Percentiles rank a stretch among this genome's conserved stretches.
These are phyloP conservation scores for Sanderia malayensis DNA, from an alignment of 30 jellyfish, hydroid and myxozoan species.

Conservation along the genomic window DNA sequence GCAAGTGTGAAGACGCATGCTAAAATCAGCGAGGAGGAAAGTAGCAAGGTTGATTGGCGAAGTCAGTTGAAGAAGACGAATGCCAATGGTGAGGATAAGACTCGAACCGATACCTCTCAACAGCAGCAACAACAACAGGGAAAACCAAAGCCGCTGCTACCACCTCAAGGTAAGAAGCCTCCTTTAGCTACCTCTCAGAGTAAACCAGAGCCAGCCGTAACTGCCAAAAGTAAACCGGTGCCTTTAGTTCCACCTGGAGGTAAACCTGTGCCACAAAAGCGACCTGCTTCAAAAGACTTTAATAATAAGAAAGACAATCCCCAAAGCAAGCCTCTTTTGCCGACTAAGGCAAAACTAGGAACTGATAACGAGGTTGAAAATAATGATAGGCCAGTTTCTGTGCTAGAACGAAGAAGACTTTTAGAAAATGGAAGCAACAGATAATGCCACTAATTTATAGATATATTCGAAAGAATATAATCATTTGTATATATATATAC, in stretches of 20 bases:
- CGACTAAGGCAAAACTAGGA: not conserved
- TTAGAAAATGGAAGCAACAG: slow-evolving; percentile 17
- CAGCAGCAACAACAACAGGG: too few relatives aligned
- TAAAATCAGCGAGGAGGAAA: not conserved
- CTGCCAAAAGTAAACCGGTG: not conserved
- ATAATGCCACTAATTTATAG: too few relatives aligned
- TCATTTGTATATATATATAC: too few relatives aligned
- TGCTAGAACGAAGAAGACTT: slow-evolving; percentile 44
- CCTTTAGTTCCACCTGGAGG: not conserved
- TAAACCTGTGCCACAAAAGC: slow-evolving; percentile 8
- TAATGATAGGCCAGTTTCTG: slow-evolving; percentile 21
- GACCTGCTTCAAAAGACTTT: slow-evolving; percentile 1
- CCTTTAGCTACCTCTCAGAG: not conserved
- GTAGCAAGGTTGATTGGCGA: slow-evolving; percentile 6
- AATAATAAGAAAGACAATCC: not conserved
- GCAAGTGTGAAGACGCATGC: slow-evolving; percentile 34
- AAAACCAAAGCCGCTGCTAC: not conserved
- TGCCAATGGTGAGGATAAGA: not conserved
- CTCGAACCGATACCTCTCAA: too few relatives aligned
- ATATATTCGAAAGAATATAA: too few relatives aligned
- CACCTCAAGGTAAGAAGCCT: not conserved
- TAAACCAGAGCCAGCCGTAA: too few relatives aligned
- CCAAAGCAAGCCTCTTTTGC: slow-evolving; percentile 15
- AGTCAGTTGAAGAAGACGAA: not conserved
- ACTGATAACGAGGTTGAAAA: slow-evolving; percentile 5